Conservation (phyloP, 30 jellyfish, hydroid and myxozoan genomes). For the Pelagia noctiluca region DNA sequence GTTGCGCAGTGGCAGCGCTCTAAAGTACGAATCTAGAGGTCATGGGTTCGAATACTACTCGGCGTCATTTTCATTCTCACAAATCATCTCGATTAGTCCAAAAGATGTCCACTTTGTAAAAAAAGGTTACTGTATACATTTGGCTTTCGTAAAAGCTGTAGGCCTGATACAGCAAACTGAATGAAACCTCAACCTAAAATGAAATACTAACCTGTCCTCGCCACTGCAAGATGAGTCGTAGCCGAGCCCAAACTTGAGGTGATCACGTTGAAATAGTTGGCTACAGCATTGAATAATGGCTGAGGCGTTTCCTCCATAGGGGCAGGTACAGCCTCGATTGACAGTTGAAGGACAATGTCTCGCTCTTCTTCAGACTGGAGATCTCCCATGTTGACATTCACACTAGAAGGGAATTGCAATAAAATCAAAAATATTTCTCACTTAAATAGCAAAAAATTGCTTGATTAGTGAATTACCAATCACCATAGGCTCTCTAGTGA, state of each 20-base stretch:
- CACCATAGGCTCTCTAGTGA: too few species aligned
- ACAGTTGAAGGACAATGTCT: slow-evolving; percentile 74
- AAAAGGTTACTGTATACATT: too few species aligned
- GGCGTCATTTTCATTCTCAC: too few species aligned
- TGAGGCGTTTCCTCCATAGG: slow-evolving; percentile 78
- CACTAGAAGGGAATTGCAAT: slow-evolving; percentile 33
- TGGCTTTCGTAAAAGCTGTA: background rate
- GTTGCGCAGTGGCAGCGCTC: too few species aligned
- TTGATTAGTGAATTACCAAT: too few species aligned
- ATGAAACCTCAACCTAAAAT: background rate
- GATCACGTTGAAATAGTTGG: slow-evolving; percentile 77
- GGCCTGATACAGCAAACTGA: background rate
- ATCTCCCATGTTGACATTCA: slow-evolving; percentile 91
- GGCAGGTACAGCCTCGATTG: slow-evolving; percentile 59
- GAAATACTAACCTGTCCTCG: slow-evolving; percentile 65
- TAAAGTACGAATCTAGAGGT: too few species aligned
- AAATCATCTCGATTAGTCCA: too few species aligned
- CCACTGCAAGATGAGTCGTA: slow-evolving; percentile 34
- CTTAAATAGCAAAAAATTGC: too few species aligned
- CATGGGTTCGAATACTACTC: too few species aligned
- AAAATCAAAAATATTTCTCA: too few species aligned
- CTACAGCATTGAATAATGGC: slow-evolving; percentile 58
- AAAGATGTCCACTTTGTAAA: too few species aligned
- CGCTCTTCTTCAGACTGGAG: slow-evolving; percentile 91
- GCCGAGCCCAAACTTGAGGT: slow-evolving; percentile 35